These are phyloP conservation scores for Halyomorpha halys DNA, from an alignment of 1,140 invertebrate genomes.

Conservation along the genomic window DNA sequence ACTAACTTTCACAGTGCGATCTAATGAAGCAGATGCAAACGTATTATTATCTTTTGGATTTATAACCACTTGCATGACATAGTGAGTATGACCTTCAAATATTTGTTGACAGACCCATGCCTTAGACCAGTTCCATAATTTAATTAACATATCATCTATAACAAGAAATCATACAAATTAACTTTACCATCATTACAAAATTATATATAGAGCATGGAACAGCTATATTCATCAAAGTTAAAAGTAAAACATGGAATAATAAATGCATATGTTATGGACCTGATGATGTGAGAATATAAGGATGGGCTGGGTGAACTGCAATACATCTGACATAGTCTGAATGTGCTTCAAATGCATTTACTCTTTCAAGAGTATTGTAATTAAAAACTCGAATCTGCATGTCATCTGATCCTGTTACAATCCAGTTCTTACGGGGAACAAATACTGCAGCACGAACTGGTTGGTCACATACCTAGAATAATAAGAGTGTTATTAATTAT, in stretches of 20 bases:
- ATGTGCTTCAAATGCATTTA: constrained; percentile 95
- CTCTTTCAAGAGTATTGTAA: constrained; percentile 94
- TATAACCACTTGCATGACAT: constrained; percentile 99
- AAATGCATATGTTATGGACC: constrained; percentile 50
- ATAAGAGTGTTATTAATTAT: no score
- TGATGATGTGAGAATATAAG: constrained; percentile 92
- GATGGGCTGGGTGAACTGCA: constrained; percentile 93
- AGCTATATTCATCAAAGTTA: not conserved
- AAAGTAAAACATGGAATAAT: not conserved
- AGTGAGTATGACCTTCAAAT: constrained; percentile 97
- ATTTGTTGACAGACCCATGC: constrained; percentile 94
- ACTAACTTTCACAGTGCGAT: constrained; percentile 85
- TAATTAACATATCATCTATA: constrained; percentile 96
- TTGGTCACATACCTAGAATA: constrained; percentile 73
- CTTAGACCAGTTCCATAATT: constrained; percentile 99
- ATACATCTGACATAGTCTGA: constrained; percentile 97
- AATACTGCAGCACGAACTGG: constrained; percentile 94
- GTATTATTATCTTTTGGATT: constrained; percentile 99
- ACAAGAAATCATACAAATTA: constrained; percentile 30
- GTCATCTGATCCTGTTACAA: constrained; percentile 94
- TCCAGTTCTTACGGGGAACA: constrained; percentile 96
- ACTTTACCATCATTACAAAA: constrained; percentile 20
- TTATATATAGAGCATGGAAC: not conserved
- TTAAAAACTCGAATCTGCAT: constrained; percentile 94
- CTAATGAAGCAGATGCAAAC: constrained; percentile 97